phyloP scores from a whole-genome alignment of 2,888 invertebrate genomes.

The Cheilosia variabilis region DNA sequence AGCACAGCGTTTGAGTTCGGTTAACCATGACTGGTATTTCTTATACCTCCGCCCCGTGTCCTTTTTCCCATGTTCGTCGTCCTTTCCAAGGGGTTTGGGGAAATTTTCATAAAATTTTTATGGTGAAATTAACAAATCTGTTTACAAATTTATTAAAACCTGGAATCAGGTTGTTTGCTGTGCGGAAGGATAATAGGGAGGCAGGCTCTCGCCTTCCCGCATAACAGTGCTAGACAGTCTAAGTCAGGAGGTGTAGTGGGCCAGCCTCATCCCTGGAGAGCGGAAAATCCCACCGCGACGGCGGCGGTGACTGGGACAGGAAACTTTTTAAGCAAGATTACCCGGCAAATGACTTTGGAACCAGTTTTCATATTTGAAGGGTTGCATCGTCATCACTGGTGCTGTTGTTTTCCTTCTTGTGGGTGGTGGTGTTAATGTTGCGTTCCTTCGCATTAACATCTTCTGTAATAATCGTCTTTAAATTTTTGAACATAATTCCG shows the following conservation, averaged over 20 bases:
- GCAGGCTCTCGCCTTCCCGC: slow-evolving; percentile 69
- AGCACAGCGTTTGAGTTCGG: slow-evolving; percentile 59
- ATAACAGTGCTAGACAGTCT: slow-evolving; percentile 10
- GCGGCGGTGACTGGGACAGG: slow-evolving; percentile 53
- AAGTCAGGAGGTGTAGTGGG: slow-evolving; percentile 24
- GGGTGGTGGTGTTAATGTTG: not conserved
- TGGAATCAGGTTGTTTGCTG: slow-evolving; percentile 71
- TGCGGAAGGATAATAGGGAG: slow-evolving; percentile 41
- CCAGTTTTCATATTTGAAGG: slow-evolving; percentile 71
- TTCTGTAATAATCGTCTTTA: slow-evolving; percentile 67
- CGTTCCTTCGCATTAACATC: slow-evolving; percentile 24
- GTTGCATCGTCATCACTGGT: slow-evolving; percentile 39
- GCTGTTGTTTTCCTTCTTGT: not conserved
- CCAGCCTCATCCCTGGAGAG: slow-evolving; percentile 8
- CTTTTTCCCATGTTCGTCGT: slow-evolving; percentile 32
- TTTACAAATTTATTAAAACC: slow-evolving; percentile 84
- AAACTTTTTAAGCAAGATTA: slow-evolving; percentile 63
- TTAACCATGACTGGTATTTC: slow-evolving; percentile 65
- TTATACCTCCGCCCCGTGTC: not conserved
- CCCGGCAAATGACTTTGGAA: slow-evolving; percentile 59
- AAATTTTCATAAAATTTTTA: slow-evolving; percentile 83
- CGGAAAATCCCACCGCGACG: slow-evolving; percentile 18
- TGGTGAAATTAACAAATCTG: slow-evolving; percentile 84
- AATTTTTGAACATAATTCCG: slow-evolving; percentile 70
- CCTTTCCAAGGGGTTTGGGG: slow-evolving; percentile 76